Evolutionary conservation across 2,888 invertebrate species (phyloP), one percentile per base, ranked within the genome.

Genomic region (Aricia artaxerxes): DNA sequence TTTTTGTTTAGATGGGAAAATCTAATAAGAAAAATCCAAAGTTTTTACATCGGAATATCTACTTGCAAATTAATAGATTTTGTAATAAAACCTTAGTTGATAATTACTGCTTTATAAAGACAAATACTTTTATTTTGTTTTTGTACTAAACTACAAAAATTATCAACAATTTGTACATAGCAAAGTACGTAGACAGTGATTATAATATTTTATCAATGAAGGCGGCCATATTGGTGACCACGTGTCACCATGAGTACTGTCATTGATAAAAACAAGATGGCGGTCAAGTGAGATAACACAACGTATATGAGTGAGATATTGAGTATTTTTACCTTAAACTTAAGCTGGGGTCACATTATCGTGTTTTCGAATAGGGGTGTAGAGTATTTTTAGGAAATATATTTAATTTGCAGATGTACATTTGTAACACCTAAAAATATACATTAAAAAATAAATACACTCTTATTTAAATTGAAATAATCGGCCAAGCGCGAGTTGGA

Each of bases 261-360:
- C 38, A 76, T 76, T 76, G 57, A 76, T 57, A 76, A 57, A 75
- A 76, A 76, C 76, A 76, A 76, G 16, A 76, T 76, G 76, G 76
- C 76, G 76, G 49, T 75, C 35, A 69, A 69, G 35, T 11, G 16
- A 69, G 69, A 69, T 38, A 69, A 38, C 31, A 64, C 13, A 9
- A 38, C 35, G 6, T 76, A 57, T 76, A 57, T 76, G 31, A 76
- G 76, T 76, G 35, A 24, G 76, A 76, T 76, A 76, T 57, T 35
- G 24, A 53, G 53, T 76, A 76, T 76, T 76, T 76, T 76, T 76
- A 76, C 57, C 57, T 76, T 76, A 53, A 53, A 57, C 76, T 53
- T 31, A 76, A 35, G 76, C 73, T 73, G n/a, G 53, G 76, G 76
- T 57, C 76, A 76, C 35, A 76, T 35, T 69, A 69, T 69, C 35